These are phyloP conservation scores for Megamerina dolium DNA, from an alignment of 2,888 invertebrate genomes.

Conservation along the genomic window DNA sequence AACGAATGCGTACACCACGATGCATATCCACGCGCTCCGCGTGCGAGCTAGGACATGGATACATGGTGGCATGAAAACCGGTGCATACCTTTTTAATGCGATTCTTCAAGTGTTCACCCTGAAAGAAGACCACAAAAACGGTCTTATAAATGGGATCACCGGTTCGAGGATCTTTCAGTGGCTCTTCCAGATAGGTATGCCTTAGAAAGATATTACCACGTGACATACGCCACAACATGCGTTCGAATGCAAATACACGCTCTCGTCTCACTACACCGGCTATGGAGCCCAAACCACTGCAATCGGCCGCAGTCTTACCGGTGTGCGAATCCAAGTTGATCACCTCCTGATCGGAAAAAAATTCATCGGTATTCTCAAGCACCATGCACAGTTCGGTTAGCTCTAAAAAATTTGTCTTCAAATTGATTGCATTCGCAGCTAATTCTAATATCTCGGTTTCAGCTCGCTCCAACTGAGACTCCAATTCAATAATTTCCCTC, in stretches of 20 bases:
- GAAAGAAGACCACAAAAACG: slow-evolving; percentile 77
- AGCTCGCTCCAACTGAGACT: slow-evolving; percentile 90
- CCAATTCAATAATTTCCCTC: slow-evolving; percentile 70
- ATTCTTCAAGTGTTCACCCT: slow-evolving; percentile 80
- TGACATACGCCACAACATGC: slow-evolving; percentile 84
- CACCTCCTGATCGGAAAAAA: slow-evolving; percentile 47
- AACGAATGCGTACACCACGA: slow-evolving; percentile 76
- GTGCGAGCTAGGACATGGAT: slow-evolving; percentile 78
- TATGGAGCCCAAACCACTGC: slow-evolving; percentile 62
- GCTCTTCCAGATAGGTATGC: slow-evolving; percentile 69
- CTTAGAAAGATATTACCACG: slow-evolving; percentile 80
- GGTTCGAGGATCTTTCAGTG: slow-evolving; percentile 70
- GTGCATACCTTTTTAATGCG: slow-evolving; percentile 83
- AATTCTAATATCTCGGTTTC: slow-evolving; percentile 93
- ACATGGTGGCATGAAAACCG: slow-evolving; percentile 80
- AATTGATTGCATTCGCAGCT: slow-evolving; percentile 87
- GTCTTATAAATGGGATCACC: slow-evolving; percentile 68
- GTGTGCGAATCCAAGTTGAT: slow-evolving; percentile 51
- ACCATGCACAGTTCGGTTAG: slow-evolving; percentile 89
- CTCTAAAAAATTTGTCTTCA: slow-evolving; percentile 89
- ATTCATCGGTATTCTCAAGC: slow-evolving; percentile 78
- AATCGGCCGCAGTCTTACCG: slow-evolving; percentile 30
- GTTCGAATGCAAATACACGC: slow-evolving; percentile 74
- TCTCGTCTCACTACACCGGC: slow-evolving; percentile 83
- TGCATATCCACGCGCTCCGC: slow-evolving; percentile 78